A percentile compares a stretch with the other conserved stretches of the same genome.
Conservation (phyloP, 1,140 invertebrate species). For the Dreissena polymorpha region DNA sequence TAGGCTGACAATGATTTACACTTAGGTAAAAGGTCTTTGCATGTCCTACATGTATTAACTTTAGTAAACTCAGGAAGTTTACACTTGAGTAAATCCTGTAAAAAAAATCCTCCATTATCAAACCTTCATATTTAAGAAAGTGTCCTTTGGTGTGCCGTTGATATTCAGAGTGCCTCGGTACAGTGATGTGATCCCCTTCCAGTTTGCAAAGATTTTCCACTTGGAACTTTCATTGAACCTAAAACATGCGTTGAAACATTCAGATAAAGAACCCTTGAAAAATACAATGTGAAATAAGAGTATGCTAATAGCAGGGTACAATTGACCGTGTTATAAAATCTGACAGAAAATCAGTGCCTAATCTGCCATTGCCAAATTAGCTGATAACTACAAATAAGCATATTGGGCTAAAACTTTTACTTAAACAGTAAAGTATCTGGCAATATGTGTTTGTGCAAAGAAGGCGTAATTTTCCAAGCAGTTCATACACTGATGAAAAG, state of each 20-base stretch:
- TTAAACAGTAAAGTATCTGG: background rate
- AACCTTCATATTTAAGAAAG: slow-evolving; percentile 68
- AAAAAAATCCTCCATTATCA: slow-evolving; percentile 1
- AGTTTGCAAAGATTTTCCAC: background rate
- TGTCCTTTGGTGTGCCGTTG: slow-evolving; percentile 58
- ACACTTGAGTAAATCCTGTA: too few species aligned
- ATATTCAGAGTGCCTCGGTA: slow-evolving; percentile 58
- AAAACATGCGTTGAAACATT: background rate
- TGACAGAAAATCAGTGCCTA: background rate
- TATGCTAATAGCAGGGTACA: background rate
- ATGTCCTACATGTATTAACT: too few species aligned
- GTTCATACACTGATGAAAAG: too few species aligned
- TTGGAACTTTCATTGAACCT: slow-evolving; percentile 29
- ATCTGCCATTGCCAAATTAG: background rate
- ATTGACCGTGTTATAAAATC: background rate
- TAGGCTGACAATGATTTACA: too few species aligned
- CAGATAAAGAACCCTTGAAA: background rate
- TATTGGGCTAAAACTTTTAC: background rate
- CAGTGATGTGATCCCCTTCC: slow-evolving; percentile 41
- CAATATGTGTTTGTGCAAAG: too few species aligned
- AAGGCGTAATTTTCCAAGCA: too few species aligned
- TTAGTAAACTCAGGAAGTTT: too few species aligned
- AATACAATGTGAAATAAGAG: background rate
- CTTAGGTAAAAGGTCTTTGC: too few species aligned
- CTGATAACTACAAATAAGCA: background rate